phyloP scores from a whole-genome alignment of 2,888 invertebrate genomes.

The Dicranocentrus wangi region DNA sequence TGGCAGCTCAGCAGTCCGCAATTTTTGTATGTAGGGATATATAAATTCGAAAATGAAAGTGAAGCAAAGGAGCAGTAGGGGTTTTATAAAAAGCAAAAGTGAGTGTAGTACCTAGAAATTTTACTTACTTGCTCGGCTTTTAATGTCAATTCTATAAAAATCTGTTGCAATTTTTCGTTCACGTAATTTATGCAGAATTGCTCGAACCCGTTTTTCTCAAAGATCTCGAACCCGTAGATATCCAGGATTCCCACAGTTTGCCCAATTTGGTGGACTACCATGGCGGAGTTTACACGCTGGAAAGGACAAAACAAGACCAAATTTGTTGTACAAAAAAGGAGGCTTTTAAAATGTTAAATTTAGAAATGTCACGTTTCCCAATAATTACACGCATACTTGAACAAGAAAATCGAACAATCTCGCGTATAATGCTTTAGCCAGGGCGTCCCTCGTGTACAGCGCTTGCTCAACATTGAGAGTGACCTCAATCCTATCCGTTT shows the following conservation, averaged over 20 bases:
- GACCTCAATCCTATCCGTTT: conserved; percentile 80
- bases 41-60: conserved; percentile 30
- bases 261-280: conserved; percentile 77
- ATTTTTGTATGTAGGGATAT: conserved; percentile 10
- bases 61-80: background rate
- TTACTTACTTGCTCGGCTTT: conserved; percentile 81
- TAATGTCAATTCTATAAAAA: conserved; percentile 82
- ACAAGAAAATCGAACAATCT: conserved; percentile 81
- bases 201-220: conserved; percentile 82
- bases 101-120: background rate
- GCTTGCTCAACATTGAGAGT: conserved; percentile 81
- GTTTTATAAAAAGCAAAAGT: background rate
- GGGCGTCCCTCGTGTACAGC: conserved; percentile 80
- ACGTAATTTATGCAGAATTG: conserved; percentile 79
- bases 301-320: conserved; percentile 63
- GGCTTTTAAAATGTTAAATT: background rate
- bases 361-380: too few relatives aligned
- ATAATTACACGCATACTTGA: conserved; percentile 74
- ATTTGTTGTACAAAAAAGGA: background rate
- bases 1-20: conserved; percentile 1
- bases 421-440: conserved; percentile 81
- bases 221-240: conserved; percentile 84
- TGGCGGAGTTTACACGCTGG: conserved; percentile 80
- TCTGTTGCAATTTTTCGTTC: conserved; percentile 83
- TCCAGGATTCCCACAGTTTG: conserved; percentile 81